Conservation (phyloP, 2,797 vertebrate genomes). For the Lagocephalus sceleratus region DNA sequence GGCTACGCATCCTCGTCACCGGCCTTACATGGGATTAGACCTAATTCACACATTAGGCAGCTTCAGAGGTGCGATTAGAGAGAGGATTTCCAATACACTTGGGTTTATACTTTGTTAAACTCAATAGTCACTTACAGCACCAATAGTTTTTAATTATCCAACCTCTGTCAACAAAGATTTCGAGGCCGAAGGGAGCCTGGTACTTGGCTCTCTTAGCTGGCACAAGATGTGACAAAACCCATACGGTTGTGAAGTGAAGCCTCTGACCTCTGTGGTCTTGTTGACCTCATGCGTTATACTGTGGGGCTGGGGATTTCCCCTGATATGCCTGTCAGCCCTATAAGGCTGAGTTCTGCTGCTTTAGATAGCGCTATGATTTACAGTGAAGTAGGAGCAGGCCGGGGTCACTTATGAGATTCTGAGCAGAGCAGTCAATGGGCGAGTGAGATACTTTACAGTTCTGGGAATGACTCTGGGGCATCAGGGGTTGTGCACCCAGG, state of each 20-base stretch:
- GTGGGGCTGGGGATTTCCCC: conserved; percentile 55
- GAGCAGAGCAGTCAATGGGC: conserved; percentile 52
- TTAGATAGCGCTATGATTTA: conserved; percentile 69
- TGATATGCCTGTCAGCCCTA: conserved; percentile 23
- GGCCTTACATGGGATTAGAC: conserved; percentile 34
- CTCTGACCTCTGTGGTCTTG: conserved; percentile 58
- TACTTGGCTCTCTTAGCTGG: conserved; percentile 16
- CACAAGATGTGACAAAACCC: conserved; percentile 55
- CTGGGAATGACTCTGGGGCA: conserved; percentile 61
- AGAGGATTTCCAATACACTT: conserved; percentile 29
- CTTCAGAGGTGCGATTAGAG: conserved; percentile 18
- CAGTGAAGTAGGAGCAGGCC: conserved; percentile 35
- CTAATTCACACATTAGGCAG: conserved; percentile 29
- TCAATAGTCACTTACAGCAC: conserved; percentile 43
- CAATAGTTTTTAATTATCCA: conserved; percentile 24
- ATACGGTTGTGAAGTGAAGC: conserved; percentile 33
- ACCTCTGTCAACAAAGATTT: too few relatives aligned
- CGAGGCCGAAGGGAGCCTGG: background rate
- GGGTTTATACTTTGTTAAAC: conserved; percentile 38
- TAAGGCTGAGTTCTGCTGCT: conserved; percentile 36
- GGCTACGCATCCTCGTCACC: conserved; percentile 8
- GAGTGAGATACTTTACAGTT: conserved; percentile 66
- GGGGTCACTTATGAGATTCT: conserved; percentile 41
- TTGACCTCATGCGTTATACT: conserved; percentile 43
- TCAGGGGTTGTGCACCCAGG: conserved; percentile 66